A percentile compares a stretch with the other conserved stretches of the same genome.
Evolutionary conservation across 2,113 vertebrate species (phyloP).

Genomic region (Micronycteris hirsuta): DNA sequence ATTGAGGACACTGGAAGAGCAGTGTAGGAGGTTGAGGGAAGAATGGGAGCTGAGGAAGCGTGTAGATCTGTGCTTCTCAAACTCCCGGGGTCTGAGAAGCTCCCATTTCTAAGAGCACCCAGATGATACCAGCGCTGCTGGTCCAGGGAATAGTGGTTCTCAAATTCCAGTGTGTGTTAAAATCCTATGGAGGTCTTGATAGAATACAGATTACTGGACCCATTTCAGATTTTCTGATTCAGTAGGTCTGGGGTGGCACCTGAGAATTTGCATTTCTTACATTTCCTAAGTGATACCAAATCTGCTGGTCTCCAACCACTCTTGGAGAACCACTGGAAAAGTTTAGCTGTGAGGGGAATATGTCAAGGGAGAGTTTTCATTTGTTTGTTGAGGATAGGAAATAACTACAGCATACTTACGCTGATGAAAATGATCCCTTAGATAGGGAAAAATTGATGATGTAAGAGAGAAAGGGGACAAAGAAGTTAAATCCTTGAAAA

Average conservation of each 20-base stretch:
- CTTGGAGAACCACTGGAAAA: neutral
- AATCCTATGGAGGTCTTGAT: neutral
- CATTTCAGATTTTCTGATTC: neutral
- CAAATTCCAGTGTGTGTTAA: neutral
- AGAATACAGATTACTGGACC: neutral
- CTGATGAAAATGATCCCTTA: neutral
- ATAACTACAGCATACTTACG: neutral
- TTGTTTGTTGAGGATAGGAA: neutral
- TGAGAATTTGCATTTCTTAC: neutral
- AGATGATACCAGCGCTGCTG: neutral
- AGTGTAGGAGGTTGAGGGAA: neutral
- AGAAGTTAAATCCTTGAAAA: neutral
- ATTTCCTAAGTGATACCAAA: neutral
- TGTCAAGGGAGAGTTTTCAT: neutral
- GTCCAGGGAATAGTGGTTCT: neutral
- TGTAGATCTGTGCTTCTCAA: neutral
- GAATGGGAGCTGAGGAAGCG: neutral
- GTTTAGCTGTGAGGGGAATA: neutral
- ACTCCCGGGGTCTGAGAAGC: neutral
- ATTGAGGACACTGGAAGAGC: neutral
- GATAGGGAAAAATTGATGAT: neutral
- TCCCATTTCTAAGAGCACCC: neutral
- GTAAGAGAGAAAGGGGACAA: neutral
- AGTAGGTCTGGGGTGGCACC: neutral
- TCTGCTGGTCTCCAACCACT: neutral